Conservation (phyloP, 2,888 invertebrate species). For the Nemurella pictetii region DNA sequence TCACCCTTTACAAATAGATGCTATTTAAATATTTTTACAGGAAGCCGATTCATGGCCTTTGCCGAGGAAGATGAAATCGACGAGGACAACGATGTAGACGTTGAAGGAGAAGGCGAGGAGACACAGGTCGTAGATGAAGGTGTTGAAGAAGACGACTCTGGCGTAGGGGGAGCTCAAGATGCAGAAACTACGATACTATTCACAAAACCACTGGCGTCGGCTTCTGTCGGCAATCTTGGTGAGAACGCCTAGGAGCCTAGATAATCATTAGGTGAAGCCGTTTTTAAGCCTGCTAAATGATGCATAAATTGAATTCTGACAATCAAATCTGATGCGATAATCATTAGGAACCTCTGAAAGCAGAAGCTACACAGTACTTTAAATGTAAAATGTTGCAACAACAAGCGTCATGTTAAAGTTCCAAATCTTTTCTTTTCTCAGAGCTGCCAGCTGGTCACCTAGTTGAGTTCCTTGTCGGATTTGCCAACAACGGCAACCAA, state of each 20-base stretch:
- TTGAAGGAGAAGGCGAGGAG: conserved; percentile 59
- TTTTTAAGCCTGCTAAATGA: not conserved
- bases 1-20: too few species aligned
- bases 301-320: not conserved
- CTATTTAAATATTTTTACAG: conserved; percentile 40
- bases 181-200: conserved; percentile 91
- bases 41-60: conserved; percentile 62
- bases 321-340: too few species aligned
- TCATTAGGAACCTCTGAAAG: too few species aligned
- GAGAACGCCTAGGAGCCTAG: too few species aligned
- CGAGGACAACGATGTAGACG: conserved; percentile 56
- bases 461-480: conserved; percentile 94
- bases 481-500: conserved; percentile 89
- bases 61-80: conserved; percentile 59
- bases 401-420: not conserved
- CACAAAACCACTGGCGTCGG: conserved; percentile 69
- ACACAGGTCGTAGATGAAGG: conserved; percentile 54
- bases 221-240: conserved; percentile 66
- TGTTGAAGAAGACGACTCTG: conserved; percentile 62
- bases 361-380: too few species aligned
- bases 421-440: conserved; percentile 50
- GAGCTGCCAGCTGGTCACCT: conserved; percentile 90
- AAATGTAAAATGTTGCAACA: too few species aligned
- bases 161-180: conserved; percentile 76
- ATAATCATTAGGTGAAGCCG: too few species aligned